Evolutionary conservation across 2,797 vertebrate species (phyloP), one percentile per base, ranked within the genome.

Genomic region (Centroberyx gerrardi): DNA sequence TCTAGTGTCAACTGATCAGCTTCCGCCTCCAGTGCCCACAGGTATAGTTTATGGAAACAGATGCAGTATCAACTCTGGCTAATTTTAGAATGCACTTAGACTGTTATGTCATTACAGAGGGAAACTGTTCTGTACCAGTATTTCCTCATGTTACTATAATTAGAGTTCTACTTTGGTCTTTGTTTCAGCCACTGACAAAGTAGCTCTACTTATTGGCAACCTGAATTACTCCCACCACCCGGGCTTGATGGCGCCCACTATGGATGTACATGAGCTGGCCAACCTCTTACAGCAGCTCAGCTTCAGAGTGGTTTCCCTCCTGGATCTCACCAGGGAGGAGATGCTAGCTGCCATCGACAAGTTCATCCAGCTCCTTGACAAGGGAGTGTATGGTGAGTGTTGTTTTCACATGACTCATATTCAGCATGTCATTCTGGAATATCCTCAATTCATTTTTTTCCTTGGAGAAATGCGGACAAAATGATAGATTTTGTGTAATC

Each of bases 151-250:
- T 48, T 72, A 15, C 59, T 62, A 44, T 68, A 75, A 67, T 76
- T 75, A 44, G 3, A 42, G 51, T 54, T 52, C 14, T n/a, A 17
- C 33, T 69, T 56, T 68, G 3, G 14, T 46, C 61, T 74, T 74
- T 82, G 29, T 66, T 82, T 62, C 53, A 98, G 97, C 97, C 40
- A 94, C 95, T 31, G 97, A 96, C 83, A 97, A 98, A 91, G 95
- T 97, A 52, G 97, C 97, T 0, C 91, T 97, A 69, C 49, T 98
- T 51, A 97, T 98, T 72, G 97, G 97, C 65, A 97, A 98, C 88
- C 90, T 97, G 76, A 92, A 91, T 79, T 97, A 97, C 90, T 84
- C 82, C 60, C 85, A 96, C 81, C 96, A 97, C 74, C 95, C 94
- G 2, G 87, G 87, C 76, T 89, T 98, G 58, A 81, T 96, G 93